Conservation (phyloP, 2,888 invertebrate genomes). For the Diarsia mendica region DNA sequence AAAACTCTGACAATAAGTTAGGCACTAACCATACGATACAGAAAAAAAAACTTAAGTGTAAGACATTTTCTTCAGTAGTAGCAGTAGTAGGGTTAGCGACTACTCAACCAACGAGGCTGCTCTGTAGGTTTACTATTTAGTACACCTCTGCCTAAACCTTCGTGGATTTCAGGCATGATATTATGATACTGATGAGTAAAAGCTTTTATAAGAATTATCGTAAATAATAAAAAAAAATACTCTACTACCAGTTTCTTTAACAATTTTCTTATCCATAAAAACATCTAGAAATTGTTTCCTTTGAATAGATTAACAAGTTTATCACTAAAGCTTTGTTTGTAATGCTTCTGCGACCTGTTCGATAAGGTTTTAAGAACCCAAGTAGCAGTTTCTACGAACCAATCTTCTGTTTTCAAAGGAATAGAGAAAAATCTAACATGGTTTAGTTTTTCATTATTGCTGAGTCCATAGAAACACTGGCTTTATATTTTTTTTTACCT, state of each 20-base stretch:
- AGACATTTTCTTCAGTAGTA: no score
- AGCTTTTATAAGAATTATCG: no score
- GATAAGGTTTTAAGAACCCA: constrained; percentile 11
- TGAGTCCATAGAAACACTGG: not conserved
- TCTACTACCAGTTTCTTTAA: not conserved
- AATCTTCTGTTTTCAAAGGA: constrained; percentile 14
- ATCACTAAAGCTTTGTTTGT: not conserved
- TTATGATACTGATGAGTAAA: no score
- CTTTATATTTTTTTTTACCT: not conserved
- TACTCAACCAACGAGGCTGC: no score
- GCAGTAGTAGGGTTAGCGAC: no score
- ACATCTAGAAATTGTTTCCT: not conserved
- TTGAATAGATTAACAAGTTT: not conserved
- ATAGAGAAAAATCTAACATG: constrained; percentile 10
- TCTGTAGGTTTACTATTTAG: no score
- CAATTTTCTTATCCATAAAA: not conserved
- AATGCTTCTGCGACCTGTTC: not conserved
- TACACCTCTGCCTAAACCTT: no score
- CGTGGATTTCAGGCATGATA: no score
- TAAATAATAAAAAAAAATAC: not conserved
- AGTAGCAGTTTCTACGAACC: constrained; percentile 8
- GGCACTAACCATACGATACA: no score
- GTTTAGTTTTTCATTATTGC: not conserved
- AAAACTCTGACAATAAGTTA: no score
- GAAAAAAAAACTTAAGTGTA: no score